These are phyloP conservation scores for Physella acuta DNA, from an alignment of 1,140 invertebrate species.

Conservation along the genomic window DNA sequence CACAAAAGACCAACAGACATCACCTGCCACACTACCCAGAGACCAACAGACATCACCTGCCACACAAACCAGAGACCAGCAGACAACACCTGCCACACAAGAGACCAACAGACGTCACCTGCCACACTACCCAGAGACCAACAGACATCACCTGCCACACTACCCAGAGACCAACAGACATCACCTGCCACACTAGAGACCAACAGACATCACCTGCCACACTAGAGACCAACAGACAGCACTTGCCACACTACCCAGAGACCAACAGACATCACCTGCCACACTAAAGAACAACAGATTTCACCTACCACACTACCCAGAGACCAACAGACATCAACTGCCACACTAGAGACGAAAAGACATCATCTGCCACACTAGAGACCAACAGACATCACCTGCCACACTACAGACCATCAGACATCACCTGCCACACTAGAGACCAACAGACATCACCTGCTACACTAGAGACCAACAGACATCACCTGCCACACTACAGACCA, in stretches of 20 bases:
- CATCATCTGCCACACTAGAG: not conserved
- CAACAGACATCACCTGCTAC: not conserved
- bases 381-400: not conserved
- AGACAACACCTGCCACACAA: not conserved
- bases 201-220: not conserved
- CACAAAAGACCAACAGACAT: not conserved
- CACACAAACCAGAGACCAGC: not conserved
- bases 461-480: not conserved
- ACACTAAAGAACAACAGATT: not conserved
- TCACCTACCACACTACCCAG: not conserved
- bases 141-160: too few species aligned
- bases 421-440: not conserved
- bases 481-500: not conserved
- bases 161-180: not conserved
- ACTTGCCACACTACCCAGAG: not conserved
- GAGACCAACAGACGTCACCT: not conserved
- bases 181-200: not conserved
- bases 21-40: not conserved
- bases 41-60: not conserved
- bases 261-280: not conserved
- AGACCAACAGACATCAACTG: not conserved
- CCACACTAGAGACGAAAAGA: not conserved
- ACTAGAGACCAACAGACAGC: not conserved
- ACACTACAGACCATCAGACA: not conserved
- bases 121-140: not conserved